Conservation (phyloP, 2,797 vertebrate species). For the Spinus olivaceus region DNA sequence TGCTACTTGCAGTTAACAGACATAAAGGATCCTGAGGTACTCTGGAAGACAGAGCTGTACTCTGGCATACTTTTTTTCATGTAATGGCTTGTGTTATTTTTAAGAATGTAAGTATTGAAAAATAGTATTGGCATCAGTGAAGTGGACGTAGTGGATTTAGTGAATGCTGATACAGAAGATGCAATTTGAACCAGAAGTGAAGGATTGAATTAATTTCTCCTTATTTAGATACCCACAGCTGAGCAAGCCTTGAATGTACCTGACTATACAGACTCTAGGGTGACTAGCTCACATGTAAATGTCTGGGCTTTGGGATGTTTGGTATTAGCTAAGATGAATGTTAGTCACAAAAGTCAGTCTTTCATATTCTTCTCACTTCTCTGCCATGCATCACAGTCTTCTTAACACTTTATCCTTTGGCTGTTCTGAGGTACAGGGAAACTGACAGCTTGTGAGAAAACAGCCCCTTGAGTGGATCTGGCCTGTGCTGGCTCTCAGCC, state of each 20-base stretch:
- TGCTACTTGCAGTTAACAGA: neutral
- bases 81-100: neutral
- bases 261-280: neutral
- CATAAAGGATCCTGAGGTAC: neutral
- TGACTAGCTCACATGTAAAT: neutral
- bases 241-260: neutral
- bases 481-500: neutral
- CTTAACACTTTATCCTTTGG: neutral
- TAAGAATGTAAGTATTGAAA: neutral
- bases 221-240: neutral
- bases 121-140: neutral
- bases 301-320: neutral
- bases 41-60: neutral
- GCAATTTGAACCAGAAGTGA: neutral
- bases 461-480: neutral
- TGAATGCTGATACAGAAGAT: neutral
- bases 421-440: neutral
- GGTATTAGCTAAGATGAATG: neutral
- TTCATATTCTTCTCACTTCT: neutral
- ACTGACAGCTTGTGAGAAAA: neutral
- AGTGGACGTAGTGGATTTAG: neutral
- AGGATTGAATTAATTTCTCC: neutral
- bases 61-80: neutral
- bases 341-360: neutral
- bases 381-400: neutral